Conservation (phyloP, 53 echinoderm and acorn worm species). For the Stichopus horrens region DNA sequence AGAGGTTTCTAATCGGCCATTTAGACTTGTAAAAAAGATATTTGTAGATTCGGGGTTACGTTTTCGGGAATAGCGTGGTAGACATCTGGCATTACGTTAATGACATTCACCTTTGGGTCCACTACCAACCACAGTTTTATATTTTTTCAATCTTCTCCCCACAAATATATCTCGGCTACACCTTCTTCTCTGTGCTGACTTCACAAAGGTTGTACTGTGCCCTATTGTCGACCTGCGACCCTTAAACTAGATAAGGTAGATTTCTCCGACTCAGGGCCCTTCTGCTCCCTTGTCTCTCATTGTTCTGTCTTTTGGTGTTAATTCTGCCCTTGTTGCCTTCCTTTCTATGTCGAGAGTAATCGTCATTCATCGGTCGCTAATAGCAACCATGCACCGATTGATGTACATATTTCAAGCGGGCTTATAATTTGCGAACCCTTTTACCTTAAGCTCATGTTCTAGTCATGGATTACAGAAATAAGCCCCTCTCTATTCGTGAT, state of each 20-base stretch:
- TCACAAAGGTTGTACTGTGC: not conserved
- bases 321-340: not conserved
- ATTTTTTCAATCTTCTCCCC: not conserved
- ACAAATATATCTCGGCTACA: not conserved
- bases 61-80: not conserved
- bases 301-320: not conserved
- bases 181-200: not conserved
- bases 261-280: too few species aligned
- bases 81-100: not conserved
- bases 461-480: too few species aligned
- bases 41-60: not conserved
- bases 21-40: not conserved
- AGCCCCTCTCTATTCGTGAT: too few species aligned
- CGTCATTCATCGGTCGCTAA: too few species aligned
- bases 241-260: too few species aligned
- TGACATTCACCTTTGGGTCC: constrained; percentile 1
- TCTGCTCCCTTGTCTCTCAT: too few species aligned
- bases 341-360: not conserved
- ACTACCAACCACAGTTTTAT: not conserved
- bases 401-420: too few species aligned
- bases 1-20: not conserved
- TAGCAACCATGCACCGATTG: too few species aligned
- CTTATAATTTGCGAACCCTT: too few species aligned
- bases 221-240: not conserved
- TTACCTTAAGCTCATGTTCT: too few species aligned